phyloP scores from a whole-genome alignment of 2,113 vertebrate genomes.

The Merops nubicus region DNA sequence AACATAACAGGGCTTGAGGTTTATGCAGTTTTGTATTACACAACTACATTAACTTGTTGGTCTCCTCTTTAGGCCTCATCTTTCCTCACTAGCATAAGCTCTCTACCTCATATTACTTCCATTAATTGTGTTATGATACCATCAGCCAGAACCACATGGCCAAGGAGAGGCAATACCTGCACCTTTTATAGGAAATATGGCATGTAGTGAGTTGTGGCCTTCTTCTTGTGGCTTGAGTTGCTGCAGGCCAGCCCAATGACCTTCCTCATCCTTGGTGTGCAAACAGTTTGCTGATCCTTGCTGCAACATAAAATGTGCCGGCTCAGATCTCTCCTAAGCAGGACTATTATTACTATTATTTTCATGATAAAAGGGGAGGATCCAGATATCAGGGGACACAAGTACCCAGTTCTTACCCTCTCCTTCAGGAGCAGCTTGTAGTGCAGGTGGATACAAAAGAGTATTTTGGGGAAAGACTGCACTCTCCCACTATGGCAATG shows the following conservation, averaged over 20 bases:
- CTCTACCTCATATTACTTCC: neutral
- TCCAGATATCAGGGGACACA: neutral
- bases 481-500: neutral
- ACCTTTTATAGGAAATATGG: fast-evolving
- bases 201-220: neutral
- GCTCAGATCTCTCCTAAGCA: neutral
- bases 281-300: neutral
- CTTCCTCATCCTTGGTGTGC: neutral
- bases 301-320: neutral
- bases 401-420: neutral
- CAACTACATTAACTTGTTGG: too few species aligned
- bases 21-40: fast-evolving
- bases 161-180: neutral
- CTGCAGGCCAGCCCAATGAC: neutral
- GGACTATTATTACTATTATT: neutral
- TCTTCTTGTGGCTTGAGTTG: neutral
- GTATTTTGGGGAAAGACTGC: neutral
- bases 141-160: neutral
- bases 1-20: neutral
- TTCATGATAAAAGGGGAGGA: neutral
- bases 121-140: too few species aligned
- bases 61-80: neutral
- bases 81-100: neutral
- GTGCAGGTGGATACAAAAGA: neutral
- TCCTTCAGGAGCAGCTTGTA: neutral